Conservation (phyloP, 2,113 vertebrate genomes). For the Cairina moschata region DNA sequence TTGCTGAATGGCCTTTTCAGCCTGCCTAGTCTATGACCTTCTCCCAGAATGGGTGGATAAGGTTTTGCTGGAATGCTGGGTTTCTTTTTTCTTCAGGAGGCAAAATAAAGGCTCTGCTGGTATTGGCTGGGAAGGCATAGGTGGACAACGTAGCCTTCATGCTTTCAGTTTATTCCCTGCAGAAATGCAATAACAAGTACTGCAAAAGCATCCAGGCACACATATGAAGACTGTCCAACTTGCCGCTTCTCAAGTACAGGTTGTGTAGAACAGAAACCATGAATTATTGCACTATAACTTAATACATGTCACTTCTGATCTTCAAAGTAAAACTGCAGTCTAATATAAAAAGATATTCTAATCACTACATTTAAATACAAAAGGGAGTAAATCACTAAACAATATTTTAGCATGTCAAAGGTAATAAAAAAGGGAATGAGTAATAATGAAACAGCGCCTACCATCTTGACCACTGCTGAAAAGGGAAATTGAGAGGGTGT, state of each 20-base stretch:
- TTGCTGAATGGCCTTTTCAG: constrained; percentile 70
- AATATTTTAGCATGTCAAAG: not conserved
- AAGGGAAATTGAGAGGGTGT: not conserved
- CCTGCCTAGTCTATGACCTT: constrained; percentile 63
- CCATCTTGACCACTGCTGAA: not conserved
- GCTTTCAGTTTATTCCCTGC: not conserved
- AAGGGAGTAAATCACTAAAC: constrained; percentile 21
- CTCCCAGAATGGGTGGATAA: not conserved
- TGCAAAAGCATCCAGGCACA: not conserved
- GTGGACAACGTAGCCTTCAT: not conserved
- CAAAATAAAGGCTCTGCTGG: not conserved
- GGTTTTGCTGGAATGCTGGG: not conserved
- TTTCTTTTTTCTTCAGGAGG: not conserved
- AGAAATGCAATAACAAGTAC: not conserved
- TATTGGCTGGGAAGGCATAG: not conserved
- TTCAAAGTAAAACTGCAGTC: not conserved
- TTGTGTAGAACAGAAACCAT: not conserved
- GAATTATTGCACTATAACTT: constrained; percentile 10
- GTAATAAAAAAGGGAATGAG: not conserved
- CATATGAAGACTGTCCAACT: not conserved
- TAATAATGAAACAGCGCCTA: not conserved
- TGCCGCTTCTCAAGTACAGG: not conserved
- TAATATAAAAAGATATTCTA: constrained; percentile 22
- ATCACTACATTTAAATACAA: constrained; percentile 33
- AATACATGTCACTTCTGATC: not conserved